A percentile compares a stretch with the other conserved stretches of the same genome.
These are phyloP conservation scores for fruit fly (Drosophila melanogaster) DNA, from an alignment of 1,140 invertebrate genomes.

Conservation along the genomic window Release_6_plus_ISO1_MT NT_033777.3:5604501-5605000, in stretches of 20 bases:
- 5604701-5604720: slow-evolving; percentile 65
- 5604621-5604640: slow-evolving; percentile 66
- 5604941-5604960: slow-evolving; percentile 36
- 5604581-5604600: slow-evolving; percentile 67
- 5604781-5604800: slow-evolving; percentile 75
- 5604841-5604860: slow-evolving; percentile 33
- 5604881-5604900: slow-evolving; percentile 48
- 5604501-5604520: slow-evolving; percentile 36
- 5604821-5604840: slow-evolving; percentile 47
- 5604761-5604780: slow-evolving; percentile 74
- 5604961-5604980: slow-evolving; percentile 41
- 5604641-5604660: slow-evolving; percentile 56
- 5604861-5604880: slow-evolving; percentile 65
- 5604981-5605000: slow-evolving; percentile 33
- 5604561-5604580: slow-evolving; percentile 63
- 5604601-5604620: slow-evolving; percentile 74
- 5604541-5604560: slow-evolving; percentile 62
- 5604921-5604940: slow-evolving; percentile 48
- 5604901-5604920: slow-evolving; percentile 63
- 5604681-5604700: slow-evolving; percentile 48
- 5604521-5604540: slow-evolving; percentile 60
- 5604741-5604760: slow-evolving; percentile 76
- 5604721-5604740: slow-evolving; percentile 72
- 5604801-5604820: slow-evolving; percentile 75
- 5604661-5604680: slow-evolving; percentile 71